Evolutionary conservation across 2,888 invertebrate species (phyloP).

Genomic region (Drosophila subquinaria): DNA sequence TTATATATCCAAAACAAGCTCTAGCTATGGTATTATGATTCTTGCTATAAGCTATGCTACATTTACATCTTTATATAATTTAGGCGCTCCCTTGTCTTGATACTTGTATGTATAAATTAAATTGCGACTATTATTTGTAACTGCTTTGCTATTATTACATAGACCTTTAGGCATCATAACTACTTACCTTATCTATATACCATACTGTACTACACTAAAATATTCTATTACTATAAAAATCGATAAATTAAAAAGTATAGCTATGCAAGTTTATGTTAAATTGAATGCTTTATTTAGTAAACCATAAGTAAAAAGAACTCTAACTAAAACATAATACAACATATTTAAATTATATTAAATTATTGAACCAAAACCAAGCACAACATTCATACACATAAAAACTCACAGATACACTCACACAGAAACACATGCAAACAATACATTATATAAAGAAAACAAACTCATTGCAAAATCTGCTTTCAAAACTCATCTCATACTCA

Average conservation of each 20-base stretch:
- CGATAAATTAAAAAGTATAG: conserved; percentile 20
- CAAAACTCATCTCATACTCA: conserved; percentile 79
- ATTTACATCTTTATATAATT: conserved; percentile 37
- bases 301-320: conserved; percentile 50
- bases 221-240: conserved; percentile 11
- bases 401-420: conserved; percentile 26
- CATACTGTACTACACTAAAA: conserved; percentile 5
- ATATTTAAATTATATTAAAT: conserved; percentile 71
- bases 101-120: conserved; percentile 71
- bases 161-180: conserved; percentile 24
- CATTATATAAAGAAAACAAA: conserved; percentile 46
- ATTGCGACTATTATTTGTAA: conserved; percentile 69
- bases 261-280: conserved; percentile 61
- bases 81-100: conserved; percentile 58
- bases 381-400: conserved; percentile 62
- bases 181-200: conserved; percentile 27
- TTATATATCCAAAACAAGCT: conserved; percentile 39
- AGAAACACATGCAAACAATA: conserved; percentile 31
- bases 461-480: conserved; percentile 77
- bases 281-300: conserved; percentile 76
- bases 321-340: conserved; percentile 44
- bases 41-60: conserved; percentile 75
- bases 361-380: conserved; percentile 76
- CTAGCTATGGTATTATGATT: conserved; percentile 78
- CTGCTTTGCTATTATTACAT: conserved; percentile 52